Base-by-base conservation (phyloP, 2,797 vertebrate genomes). In the Danio aesculapii region DNA sequence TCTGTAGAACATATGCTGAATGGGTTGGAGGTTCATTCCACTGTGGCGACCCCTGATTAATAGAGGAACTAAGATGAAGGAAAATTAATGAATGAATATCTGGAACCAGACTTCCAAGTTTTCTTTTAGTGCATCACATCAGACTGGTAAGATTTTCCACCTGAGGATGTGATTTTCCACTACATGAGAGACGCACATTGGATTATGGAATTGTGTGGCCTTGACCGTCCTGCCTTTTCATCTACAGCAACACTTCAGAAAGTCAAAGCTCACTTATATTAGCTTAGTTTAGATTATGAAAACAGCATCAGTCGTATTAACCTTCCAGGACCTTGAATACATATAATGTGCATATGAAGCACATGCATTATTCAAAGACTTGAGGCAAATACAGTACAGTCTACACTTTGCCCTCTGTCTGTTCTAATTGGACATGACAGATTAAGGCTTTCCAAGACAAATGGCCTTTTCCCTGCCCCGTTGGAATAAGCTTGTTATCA, bases 281-380 rank as follows among this genome's bases (percentile, higher is more conserved):
- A 74, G 9, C 61, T 63, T 47, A 17, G 73, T 39, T 50, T 76
- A 53, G 74, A 76, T 64, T 63, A 76, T 64, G 12, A 64, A 63
- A 64, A 64, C 46, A n/a, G 57, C 47, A 79, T 52, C 39, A 62
- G 55, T 19, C 5, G 11, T 7, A 71, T 79, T 79, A 79, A 46
- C 77, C 68, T 79, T 55, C 39, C 17, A 39, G 16, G 41, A 57
- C 39, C 46, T 39, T 68, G 30, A 61, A 59, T 55, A 63, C 57
- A 16, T 69, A 58, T 43, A 16, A 49, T 52, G 58, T 53, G 44
- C 47, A 50, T 8, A 75, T 73, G 30, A 49, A 50, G 59, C n/a
- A 41, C 17, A 82, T 53, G 39, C 39, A 71, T 78, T 79, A 68
- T 68, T 73, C 61, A 78, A n/a, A 61, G n/a, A 73, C 58, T 61